These are phyloP conservation scores for Tethya wilhelma DNA, from an alignment of 37 sponge, comb jelly and placozoan species.

Conservation along the genomic window DNA sequence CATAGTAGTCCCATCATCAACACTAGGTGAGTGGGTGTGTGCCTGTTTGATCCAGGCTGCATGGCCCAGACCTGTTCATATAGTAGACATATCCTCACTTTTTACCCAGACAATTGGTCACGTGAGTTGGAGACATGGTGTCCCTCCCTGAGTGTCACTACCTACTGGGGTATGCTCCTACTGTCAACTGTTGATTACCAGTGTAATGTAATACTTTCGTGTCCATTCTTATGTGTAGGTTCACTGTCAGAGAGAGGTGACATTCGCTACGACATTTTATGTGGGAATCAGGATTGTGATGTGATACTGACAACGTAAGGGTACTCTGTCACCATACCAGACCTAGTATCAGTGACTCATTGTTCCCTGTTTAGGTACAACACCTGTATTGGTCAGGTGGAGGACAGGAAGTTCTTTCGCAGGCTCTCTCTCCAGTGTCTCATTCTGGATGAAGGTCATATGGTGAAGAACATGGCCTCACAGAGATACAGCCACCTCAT, in stretches of 20 bases:
- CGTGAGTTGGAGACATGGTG: constrained; percentile 54
- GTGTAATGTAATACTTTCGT: neutral
- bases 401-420: constrained; percentile 51
- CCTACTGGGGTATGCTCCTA: constrained; percentile 46
- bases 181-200: neutral
- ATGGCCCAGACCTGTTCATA: neutral
- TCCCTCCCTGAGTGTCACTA: constrained; percentile 35
- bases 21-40: constrained; percentile 57
- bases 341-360: neutral
- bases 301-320: constrained; percentile 47
- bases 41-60: too few species aligned
- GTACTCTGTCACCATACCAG: neutral
- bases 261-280: constrained; percentile 14
- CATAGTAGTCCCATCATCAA: constrained; percentile 60
- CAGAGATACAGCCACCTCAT: constrained; percentile 53
- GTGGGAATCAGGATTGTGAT: constrained; percentile 29
- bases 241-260: constrained; percentile 11
- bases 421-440: constrained; percentile 32
- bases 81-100: neutral
- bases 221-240: constrained; percentile 1
- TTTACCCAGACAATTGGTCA: constrained; percentile 50
- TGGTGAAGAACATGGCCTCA: constrained; percentile 70
- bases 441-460: constrained; percentile 69
- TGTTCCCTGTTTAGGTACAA: constrained; percentile 33
- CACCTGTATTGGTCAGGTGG: constrained; percentile 24